Evolutionary conservation across 2,113 vertebrate genomes (phyloP), one percentile per base, ranked within the genome.

Genomic region (Dipodomys spectabilis): DNA sequence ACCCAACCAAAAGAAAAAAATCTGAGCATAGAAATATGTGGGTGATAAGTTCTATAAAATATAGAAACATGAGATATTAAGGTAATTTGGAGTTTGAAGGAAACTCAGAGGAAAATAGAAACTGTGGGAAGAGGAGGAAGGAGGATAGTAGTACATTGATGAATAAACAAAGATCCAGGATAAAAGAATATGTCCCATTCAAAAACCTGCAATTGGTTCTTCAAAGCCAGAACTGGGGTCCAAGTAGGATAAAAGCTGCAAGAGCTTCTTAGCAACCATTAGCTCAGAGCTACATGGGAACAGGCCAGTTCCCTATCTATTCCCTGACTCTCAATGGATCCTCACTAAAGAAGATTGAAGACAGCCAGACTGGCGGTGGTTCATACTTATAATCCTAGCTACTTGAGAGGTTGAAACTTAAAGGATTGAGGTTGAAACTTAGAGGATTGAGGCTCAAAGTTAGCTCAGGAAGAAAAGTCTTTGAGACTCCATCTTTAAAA

Each of bases 221-320:
- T 1, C 18, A 30, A 71, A 4, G 2, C 11, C 16, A 69, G 73
- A 67, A n/a, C 28, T 22, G 2, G 25, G 12, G 0, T 6, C 4
- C 2, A 39, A 64, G 16, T 22, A 3, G 22, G 23, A 91, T 28
- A 28, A 78, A 65, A 65, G 13, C 19, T 30, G 7, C 64, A 62
- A 39, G 69, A 74, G 22, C 28, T 30, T 28, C 25, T 19, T 11
- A 86, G 15, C 4, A 18, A 30, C 13, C 15, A n/a, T 6, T 20
- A 45, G 10, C 7, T 19, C 45, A 8, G 62, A 39, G n/a, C 20
- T 19, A 27, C 7, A 6, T 1, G 49, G 60, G 20, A 57, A 69
- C 23, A 2, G 9, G 11, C 22, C 27, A 44, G n/a, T n/a, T 77
- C 27, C 5, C 6, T 11, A n/a, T 35, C 64, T 67, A 5, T 65